phyloP scores from a whole-genome alignment of 1,140 invertebrate species.

The Drosophila pachea region DNA sequence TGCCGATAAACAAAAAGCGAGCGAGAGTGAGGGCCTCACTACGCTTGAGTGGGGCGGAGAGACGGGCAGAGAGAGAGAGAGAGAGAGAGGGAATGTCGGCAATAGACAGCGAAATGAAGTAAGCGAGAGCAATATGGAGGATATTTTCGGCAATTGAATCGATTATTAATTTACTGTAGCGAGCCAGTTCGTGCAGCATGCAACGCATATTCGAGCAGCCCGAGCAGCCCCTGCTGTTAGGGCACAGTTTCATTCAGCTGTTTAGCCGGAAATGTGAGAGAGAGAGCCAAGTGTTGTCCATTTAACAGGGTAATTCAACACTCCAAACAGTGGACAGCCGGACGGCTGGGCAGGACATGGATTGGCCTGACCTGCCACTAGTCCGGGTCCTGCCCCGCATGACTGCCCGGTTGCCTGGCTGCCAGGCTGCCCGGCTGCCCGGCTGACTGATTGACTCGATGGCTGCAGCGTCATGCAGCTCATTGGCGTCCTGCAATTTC shows the following conservation, averaged over 20 bases:
- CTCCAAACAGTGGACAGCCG: slow-evolving; percentile 22
- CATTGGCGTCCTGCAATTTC: slow-evolving; percentile 44
- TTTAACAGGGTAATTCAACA: slow-evolving; percentile 45
- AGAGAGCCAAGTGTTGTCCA: slow-evolving; percentile 30
- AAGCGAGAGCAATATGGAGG: background rate
- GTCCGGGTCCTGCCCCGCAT: background rate
- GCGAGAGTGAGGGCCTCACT: background rate
- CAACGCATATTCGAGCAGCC: too few relatives aligned
- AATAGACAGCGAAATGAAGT: background rate
- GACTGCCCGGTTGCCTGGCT: too few relatives aligned
- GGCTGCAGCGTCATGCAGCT: slow-evolving; percentile 51
- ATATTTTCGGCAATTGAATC: background rate
- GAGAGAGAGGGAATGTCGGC: too few relatives aligned
- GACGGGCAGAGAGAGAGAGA: background rate
- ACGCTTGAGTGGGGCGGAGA: background rate
- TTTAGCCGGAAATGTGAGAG: slow-evolving; percentile 29
- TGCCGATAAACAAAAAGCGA: background rate
- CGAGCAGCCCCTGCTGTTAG: background rate
- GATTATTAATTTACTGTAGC: background rate
- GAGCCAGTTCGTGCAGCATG: too few relatives aligned
- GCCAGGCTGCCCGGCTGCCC: too few relatives aligned
- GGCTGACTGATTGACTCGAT: slow-evolving; percentile 33
- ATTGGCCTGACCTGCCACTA: background rate
- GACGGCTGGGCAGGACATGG: background rate
- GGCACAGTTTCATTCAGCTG: background rate